Conservation (phyloP, 2,888 invertebrate genomes). For the Kryphioiulus occultus region DNA sequence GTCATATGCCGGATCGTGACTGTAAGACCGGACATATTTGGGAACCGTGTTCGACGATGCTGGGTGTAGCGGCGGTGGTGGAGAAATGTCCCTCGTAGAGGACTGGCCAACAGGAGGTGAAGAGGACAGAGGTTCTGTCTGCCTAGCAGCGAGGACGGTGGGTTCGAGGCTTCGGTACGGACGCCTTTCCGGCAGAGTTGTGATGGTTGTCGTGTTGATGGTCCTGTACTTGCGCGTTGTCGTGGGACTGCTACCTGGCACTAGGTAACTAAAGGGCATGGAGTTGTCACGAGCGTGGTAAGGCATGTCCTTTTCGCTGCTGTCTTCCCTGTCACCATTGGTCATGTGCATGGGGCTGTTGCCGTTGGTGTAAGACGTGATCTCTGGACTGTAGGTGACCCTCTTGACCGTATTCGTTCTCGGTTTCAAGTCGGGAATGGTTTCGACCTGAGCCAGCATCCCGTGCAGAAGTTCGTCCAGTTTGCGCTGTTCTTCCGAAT, state of each 20-base stretch:
- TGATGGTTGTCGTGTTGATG: constrained; percentile 53
- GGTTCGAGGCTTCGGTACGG: constrained; percentile 25
- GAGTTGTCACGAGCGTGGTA: constrained; percentile 91
- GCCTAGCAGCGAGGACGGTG: neutral
- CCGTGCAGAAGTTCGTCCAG: constrained; percentile 84
- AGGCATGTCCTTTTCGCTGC: constrained; percentile 71
- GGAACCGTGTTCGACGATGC: neutral
- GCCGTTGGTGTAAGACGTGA: constrained; percentile 63
- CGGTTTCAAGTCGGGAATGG: constrained; percentile 71
- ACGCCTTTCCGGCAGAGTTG: constrained; percentile 17
- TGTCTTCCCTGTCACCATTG: constrained; percentile 58
- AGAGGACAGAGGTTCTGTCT: neutral
- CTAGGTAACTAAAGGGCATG: constrained; percentile 88
- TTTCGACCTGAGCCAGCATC: constrained; percentile 87
- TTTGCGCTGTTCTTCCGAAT: constrained; percentile 65
- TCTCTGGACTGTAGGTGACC: constrained; percentile 50
- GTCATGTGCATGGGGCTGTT: neutral
- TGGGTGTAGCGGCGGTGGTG: neutral
- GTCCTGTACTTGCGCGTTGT: neutral
- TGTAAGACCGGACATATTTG: constrained; percentile 42
- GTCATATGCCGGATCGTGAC: constrained; percentile 50
- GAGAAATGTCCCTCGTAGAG: neutral
- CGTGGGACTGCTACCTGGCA: constrained; percentile 57
- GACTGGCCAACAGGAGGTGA: neutral
- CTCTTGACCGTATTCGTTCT: constrained; percentile 53